These are phyloP conservation scores for Ovibos moschatus DNA, from an alignment of 2,113 vertebrate genomes.

Conservation along the genomic window DNA sequence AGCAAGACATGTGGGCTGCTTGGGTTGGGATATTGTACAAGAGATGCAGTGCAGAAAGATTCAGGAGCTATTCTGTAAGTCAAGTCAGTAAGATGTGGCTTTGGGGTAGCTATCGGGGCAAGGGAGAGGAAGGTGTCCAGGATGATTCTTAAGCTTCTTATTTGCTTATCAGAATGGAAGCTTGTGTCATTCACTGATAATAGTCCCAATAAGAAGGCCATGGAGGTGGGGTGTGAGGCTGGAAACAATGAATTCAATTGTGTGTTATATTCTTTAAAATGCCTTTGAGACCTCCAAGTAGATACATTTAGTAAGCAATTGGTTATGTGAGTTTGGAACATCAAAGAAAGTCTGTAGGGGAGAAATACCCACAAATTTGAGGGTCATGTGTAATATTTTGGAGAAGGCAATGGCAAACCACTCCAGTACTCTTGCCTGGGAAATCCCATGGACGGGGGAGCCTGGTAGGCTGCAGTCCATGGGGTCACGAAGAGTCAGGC, in stretches of 20 bases:
- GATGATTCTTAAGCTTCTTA: neutral
- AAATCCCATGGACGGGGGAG: no score
- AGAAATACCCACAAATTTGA: neutral
- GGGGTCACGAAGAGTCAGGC: fast-evolving
- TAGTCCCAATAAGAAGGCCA: neutral
- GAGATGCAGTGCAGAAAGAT: neutral
- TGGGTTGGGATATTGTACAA: neutral
- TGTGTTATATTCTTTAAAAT: neutral
- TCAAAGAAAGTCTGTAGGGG: neutral
- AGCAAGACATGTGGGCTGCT: neutral
- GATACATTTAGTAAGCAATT: neutral
- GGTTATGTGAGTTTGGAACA: neutral
- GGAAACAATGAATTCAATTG: neutral
- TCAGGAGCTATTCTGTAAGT: neutral
- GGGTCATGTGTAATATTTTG: neutral
- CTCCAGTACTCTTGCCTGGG: no score
- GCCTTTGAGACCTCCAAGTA: neutral
- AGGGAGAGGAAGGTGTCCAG: neutral
- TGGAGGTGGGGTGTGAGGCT: neutral
- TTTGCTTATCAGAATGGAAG: neutral
- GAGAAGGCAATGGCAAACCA: no score
- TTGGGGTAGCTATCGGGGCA: neutral
- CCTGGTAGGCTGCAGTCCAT: no score
- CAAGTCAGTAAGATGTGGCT: neutral
- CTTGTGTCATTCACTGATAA: neutral